These are phyloP conservation scores for Tiliacea citrago DNA, from an alignment of 2,888 invertebrate species.

Conservation along the genomic window DNA sequence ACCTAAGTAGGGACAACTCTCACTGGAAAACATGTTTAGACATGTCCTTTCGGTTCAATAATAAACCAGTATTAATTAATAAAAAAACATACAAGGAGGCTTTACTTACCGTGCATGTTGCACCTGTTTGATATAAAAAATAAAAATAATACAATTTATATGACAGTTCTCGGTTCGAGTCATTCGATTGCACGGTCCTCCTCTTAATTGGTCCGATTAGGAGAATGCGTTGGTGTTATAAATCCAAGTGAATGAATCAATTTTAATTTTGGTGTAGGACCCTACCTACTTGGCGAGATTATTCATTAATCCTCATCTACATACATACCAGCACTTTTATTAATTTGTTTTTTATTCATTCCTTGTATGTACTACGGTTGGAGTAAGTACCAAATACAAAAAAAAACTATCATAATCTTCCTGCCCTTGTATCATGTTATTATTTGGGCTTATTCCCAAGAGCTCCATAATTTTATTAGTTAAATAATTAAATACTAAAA, in stretches of 20 bases:
- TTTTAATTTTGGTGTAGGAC: neutral
- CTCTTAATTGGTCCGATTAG: slow-evolving; percentile 12
- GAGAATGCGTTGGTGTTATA: neutral
- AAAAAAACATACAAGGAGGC: neutral
- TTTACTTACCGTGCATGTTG: neutral
- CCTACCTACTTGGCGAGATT: neutral
- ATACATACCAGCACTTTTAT: neutral
- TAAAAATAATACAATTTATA: neutral
- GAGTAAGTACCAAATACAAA: no score
- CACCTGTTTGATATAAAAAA: slow-evolving; percentile 16
- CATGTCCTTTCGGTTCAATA: neutral
- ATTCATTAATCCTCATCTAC: neutral
- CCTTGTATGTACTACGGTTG: no score
- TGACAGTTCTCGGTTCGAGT: neutral
- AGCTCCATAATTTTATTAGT: no score
- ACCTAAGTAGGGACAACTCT: neutral
- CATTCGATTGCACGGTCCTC: neutral
- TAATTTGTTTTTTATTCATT: no score
- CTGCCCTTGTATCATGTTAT: no score
- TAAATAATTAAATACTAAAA: no score
- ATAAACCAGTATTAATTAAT: neutral
- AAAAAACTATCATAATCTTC: no score
- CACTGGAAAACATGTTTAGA: slow-evolving; percentile 2
- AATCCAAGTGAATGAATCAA: neutral
- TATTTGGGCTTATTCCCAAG: no score